Evolutionary conservation across 92 coral and sea anemone species (phyloP), one percentile per base, ranked within the genome.

Genomic region (Plumapathes pennacea): DNA sequence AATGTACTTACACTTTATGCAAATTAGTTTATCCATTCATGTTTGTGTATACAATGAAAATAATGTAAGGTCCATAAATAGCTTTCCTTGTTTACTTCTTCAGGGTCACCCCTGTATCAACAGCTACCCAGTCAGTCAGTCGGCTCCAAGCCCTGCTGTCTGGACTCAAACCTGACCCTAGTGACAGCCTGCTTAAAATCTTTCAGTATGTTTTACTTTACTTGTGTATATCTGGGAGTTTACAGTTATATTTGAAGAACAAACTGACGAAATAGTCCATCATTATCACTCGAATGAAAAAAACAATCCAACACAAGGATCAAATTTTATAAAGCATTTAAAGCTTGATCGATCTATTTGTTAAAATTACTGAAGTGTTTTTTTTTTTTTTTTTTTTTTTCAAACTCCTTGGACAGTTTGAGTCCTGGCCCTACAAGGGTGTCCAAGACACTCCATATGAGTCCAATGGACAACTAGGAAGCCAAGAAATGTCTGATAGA

Each of bases 121-220:
- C 97, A 10, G 97, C 97, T 13, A 91, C 97, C 2, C 97, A 91
- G 36, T 91, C 97, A 20, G 97, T 91, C 31, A 84, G 91, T 49
- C 86, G 97, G 23, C 72, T 91, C 12, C 97, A 91, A 67, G 80
- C 91, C 23, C 77, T 91, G 47, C 68, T 90, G 54, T 78, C 91
- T 20, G 90, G 97, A 41, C 78, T 71, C 45, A 87, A 83, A 41
- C 81, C 97, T 34, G 71, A 67, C 0, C 97, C 97, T 39, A 91
- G 96, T 66, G 96, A 83, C 34, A 56, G 80, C 40, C 84, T 91
- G 0, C 52, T 71, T 5, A 56, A 70, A 9, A 87, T 91, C 30
- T 91, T 91, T 72, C 75, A 50, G 97, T 91, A 64, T 66, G 67
- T 54, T 24, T n/a, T 31, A 34, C n/a, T n/a, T n/a, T n/a, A n/a